Evolutionary conservation across 2,888 invertebrate species (phyloP).

Genomic region (Eurois occulta): DNA sequence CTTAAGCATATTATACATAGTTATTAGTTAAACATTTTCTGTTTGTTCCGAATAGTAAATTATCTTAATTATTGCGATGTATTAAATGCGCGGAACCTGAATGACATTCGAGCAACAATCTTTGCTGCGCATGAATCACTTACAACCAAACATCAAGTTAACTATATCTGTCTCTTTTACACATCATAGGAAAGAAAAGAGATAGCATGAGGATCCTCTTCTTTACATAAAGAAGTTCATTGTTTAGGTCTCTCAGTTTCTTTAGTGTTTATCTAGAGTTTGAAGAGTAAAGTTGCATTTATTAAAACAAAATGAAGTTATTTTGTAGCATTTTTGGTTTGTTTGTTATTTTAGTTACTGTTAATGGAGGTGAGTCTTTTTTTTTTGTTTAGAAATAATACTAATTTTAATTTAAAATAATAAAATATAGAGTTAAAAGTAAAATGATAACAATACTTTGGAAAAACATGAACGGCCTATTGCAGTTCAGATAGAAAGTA

Average conservation of each 20-base stretch:
- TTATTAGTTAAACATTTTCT: not conserved
- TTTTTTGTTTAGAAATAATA: not conserved
- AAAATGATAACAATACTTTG: not conserved
- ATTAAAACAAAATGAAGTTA: constrained; percentile 47
- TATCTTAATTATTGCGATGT: not conserved
- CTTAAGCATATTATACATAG: not conserved
- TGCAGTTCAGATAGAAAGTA: not conserved
- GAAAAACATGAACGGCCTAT: not conserved
- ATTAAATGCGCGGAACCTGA: constrained; percentile 44
- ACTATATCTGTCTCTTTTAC: constrained; percentile 46
- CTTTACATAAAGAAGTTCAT: constrained; percentile 38
- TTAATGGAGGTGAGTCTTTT: constrained; percentile 54
- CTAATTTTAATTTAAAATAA: not conserved
- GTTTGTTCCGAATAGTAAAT: not conserved
- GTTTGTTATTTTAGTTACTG: constrained; percentile 46
- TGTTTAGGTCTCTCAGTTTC: constrained; percentile 22
- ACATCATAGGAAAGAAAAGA: constrained; percentile 28
- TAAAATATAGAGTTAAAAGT: not conserved
- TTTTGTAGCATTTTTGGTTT: constrained; percentile 37
- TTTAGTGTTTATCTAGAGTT: constrained; percentile 48
- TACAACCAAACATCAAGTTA: constrained; percentile 19
- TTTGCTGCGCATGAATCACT: constrained; percentile 29
- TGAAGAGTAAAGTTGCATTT: constrained; percentile 33
- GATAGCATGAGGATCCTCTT: constrained; percentile 58
- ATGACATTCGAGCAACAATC: not conserved